Percentiles rank a stretch among this genome's conserved stretches.
Conservation (phyloP, 2,888 invertebrate species). For the Mythimna lalbum region DNA sequence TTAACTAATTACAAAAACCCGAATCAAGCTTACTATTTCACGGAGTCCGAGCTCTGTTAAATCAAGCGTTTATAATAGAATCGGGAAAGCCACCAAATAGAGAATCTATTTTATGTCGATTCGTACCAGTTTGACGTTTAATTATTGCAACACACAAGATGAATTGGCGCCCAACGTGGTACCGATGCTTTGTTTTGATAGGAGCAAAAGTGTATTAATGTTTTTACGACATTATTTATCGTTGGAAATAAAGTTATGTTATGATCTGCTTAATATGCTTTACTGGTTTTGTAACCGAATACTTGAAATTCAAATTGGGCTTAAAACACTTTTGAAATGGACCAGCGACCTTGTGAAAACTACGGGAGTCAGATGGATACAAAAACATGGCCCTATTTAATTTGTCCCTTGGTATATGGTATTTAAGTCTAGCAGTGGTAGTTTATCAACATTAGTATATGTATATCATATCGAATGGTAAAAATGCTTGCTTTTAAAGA, state of each 20-base stretch:
- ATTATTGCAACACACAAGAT: constrained; percentile 69
- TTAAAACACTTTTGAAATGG: background rate
- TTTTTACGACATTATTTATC: constrained; percentile 15
- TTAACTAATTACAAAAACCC: constrained; percentile 41
- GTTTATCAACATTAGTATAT: too few relatives aligned
- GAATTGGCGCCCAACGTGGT: constrained; percentile 62
- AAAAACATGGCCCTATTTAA: background rate
- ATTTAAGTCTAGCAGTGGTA: background rate
- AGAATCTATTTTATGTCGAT: constrained; percentile 52
- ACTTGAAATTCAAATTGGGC: background rate
- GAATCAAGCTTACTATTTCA: constrained; percentile 39
- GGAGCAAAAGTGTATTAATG: constrained; percentile 13
- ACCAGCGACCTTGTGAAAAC: background rate
- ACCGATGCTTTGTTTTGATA: constrained; percentile 39
- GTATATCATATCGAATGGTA: too few relatives aligned
- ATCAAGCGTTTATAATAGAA: constrained; percentile 53
- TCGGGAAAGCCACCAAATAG: constrained; percentile 48
- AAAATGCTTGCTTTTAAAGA: too few relatives aligned
- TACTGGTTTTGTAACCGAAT: too few relatives aligned
- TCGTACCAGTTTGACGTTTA: constrained; percentile 68
- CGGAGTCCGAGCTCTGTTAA: constrained; percentile 30
- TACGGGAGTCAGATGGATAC: background rate
- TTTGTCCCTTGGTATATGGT: background rate
- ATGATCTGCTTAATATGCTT: background rate
- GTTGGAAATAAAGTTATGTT: background rate